Base-by-base conservation (phyloP, 2,888 invertebrate genomes). In the Yponomeuta sedellus region DNA sequence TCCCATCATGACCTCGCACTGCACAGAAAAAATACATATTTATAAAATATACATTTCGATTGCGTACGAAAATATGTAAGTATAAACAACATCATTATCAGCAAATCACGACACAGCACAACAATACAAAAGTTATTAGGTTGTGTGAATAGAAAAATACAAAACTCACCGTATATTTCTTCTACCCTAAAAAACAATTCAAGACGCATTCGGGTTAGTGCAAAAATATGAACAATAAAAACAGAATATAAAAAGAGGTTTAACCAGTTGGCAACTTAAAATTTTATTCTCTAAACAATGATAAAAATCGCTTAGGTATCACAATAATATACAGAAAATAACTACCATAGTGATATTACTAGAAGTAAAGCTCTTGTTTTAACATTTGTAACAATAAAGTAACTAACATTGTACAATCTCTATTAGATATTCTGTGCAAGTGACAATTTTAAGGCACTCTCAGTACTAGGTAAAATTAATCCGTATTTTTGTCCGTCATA, bases 1-100 rank as follows among this genome's bases (percentile, higher is more conserved):
- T 91, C 70, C 90, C 91, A 71, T 92, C 91, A 58, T 85, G 81
- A 66, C 86, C 85, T 68, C 90, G 91, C 79, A 91, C 91, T 92
- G 89, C 70, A 71, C 74, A 68, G 67, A 61, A 76, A 77, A 74
- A 69, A 74, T 58, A 70, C 16, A 70, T 67, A 63, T 66, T 52
- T 12, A 12, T 28, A 28, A 62, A 56, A 59, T 59, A 28, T 66
- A 28, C 10, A 52, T 40, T 12, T 39, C 16, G 52, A 25, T 39
- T 22, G 63, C 58, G 16, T n/a, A 44, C 20, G 57, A 65, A 61
- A 52, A 61, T 25, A 63, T 63, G 25, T 39, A 16, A 69, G 62
- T 64, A 34, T 6, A 20, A 22, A 40, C 20, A 40, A n/a, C n/a
- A 63, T 39, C n/a, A n/a, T n/a, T n/a, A 8, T 44, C 10, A 44